Evolutionary conservation across 23 tunicate genomes (phyloP).

Genomic region (Ascidia mentula): DNA sequence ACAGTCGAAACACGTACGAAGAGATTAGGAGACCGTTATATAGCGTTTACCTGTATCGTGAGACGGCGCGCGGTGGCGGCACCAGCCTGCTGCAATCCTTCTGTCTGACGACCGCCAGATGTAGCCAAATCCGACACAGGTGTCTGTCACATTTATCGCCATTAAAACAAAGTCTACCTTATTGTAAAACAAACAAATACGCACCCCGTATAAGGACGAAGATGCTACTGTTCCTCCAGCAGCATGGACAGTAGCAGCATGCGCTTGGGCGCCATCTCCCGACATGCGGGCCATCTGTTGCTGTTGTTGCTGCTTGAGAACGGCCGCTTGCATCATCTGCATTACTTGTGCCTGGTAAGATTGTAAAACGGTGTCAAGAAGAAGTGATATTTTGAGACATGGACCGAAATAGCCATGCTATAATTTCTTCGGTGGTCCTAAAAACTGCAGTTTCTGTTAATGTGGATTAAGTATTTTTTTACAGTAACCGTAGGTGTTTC

Average conservation of each 20-base stretch:
- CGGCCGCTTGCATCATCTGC: slow-evolving; percentile 67
- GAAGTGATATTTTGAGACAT: no score
- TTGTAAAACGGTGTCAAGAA: no score
- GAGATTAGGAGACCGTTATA: no score
- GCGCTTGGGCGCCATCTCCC: slow-evolving; percentile 24
- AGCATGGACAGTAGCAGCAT: neutral
- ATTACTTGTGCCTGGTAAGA: slow-evolving; percentile 56
- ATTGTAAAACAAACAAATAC: neutral
- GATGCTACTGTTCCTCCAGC: neutral
- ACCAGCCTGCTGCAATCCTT: neutral
- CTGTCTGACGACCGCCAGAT: neutral
- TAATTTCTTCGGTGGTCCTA: no score
- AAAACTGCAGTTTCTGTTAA: no score
- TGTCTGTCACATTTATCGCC: no score
- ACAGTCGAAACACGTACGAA: no score
- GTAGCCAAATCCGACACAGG: neutral
- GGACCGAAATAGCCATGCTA: no score
- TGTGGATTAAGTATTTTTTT: no score
- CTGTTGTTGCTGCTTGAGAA: slow-evolving; percentile 60
- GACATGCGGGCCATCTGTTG: slow-evolving; percentile 32
- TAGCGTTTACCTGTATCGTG: neutral
- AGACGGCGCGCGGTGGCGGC: neutral
- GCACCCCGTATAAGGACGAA: neutral
- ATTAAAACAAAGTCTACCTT: neutral
- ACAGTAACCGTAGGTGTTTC: no score